phyloP scores from a whole-genome alignment of 2,888 invertebrate genomes.

The Bembecia ichneumoniformis region DNA sequence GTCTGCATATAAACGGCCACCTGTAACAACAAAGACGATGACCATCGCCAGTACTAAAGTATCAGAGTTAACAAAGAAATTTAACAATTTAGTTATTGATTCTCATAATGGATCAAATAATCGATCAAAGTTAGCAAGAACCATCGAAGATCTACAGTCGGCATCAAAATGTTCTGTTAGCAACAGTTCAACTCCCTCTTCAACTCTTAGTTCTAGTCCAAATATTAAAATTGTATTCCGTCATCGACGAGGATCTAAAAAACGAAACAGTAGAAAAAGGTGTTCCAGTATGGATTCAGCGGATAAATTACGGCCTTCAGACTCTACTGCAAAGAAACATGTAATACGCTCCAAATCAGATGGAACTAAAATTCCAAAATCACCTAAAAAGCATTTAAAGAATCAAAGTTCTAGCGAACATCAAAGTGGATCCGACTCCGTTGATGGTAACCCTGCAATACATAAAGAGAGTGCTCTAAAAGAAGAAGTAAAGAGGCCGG shows the following conservation, averaged over 20 bases:
- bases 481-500: constrained; percentile 21
- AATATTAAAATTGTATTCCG: constrained; percentile 65
- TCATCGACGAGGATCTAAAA: constrained; percentile 56
- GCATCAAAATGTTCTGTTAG: constrained; percentile 40
- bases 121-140: constrained; percentile 69
- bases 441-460: constrained; percentile 48
- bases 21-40: constrained; percentile 53
- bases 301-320: constrained; percentile 42
- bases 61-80: constrained; percentile 78
- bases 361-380: constrained; percentile 54
- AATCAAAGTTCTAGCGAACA: constrained; percentile 47
- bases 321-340: constrained; percentile 38
- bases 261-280: constrained; percentile 61
- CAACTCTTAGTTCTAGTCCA: constrained; percentile 58
- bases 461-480: constrained; percentile 19
- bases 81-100: constrained; percentile 75
- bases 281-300: constrained; percentile 65
- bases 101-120: constrained; percentile 51
- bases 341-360: constrained; percentile 64
- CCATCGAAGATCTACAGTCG: constrained; percentile 54
- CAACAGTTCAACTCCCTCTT: constrained; percentile 60
- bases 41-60: constrained; percentile 73
- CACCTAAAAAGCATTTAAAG: constrained; percentile 51
- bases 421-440: constrained; percentile 51
- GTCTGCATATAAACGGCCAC: constrained; percentile 53